Evolutionary conservation across 2,888 invertebrate species (phyloP).

Genomic region (Apamea anceps): DNA sequence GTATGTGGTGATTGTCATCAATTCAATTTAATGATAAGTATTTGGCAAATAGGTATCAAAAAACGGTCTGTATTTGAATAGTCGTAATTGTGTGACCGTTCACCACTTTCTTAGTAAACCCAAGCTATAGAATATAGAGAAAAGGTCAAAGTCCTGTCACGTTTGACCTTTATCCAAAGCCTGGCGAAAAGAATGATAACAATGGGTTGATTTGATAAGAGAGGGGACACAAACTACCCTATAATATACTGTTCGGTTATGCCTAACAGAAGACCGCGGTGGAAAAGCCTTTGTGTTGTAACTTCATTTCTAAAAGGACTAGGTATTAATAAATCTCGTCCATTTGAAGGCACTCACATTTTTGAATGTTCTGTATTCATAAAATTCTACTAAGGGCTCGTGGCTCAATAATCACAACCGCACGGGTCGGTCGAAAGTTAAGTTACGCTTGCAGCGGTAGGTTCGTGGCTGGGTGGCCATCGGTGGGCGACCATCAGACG

Average conservation of each 20-base stretch:
- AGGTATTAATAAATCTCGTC: not conserved
- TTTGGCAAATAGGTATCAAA: not conserved
- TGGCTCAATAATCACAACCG: not conserved
- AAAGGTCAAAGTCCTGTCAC: not conserved
- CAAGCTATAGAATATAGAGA: not conserved
- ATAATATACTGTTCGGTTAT: not conserved
- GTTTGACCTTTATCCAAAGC: not conserved
- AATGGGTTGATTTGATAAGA: constrained; percentile 7
- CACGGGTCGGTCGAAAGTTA: not conserved
- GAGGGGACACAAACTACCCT: constrained; percentile 7
- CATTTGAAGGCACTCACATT: not conserved
- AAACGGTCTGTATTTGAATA: not conserved
- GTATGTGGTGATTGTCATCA: too few relatives aligned
- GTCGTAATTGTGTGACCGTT: not conserved
- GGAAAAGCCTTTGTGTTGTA: constrained; percentile 5
- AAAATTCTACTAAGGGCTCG: not conserved
- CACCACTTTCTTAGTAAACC: not conserved
- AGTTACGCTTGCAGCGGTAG: not conserved
- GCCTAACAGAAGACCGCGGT: not conserved
- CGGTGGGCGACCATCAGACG: not conserved
- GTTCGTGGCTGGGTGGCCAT: not conserved
- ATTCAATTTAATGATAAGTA: too few relatives aligned
- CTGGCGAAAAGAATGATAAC: not conserved
- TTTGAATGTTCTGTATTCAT: not conserved
- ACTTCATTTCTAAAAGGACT: constrained; percentile 4